These are phyloP conservation scores for Onychomys torridus DNA, from an alignment of 2,797 vertebrate species.

Conservation along the genomic window DNA sequence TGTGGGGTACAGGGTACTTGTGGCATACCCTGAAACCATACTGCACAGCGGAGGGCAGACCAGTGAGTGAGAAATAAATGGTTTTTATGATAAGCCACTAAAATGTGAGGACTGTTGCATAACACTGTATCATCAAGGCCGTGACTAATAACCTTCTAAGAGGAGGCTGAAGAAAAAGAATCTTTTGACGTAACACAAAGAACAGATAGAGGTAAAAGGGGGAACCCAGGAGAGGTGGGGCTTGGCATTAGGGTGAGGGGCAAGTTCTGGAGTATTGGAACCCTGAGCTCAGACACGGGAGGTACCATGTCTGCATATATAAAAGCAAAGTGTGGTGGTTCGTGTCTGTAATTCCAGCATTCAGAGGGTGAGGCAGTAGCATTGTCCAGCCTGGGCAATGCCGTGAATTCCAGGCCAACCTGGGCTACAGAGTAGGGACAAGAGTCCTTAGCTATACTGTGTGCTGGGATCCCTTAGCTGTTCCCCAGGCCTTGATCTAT, in stretches of 20 bases:
- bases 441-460: not conserved
- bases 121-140: not conserved
- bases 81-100: slow-evolving; percentile 22
- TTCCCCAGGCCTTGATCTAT: not conserved
- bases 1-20: not conserved
- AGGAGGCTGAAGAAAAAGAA: slow-evolving; percentile 31
- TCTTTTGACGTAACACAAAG: not conserved
- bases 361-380: not conserved
- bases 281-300: not conserved
- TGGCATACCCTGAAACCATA: not conserved
- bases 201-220: not conserved
- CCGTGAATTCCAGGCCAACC: not conserved
- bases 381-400: not conserved
- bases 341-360: not conserved
- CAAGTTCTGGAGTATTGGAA: rapidly evolving
- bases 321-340: not conserved
- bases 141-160: slow-evolving; percentile 26
- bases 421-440: not conserved
- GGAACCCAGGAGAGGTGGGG: not conserved
- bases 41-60: not conserved
- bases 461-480: not conserved
- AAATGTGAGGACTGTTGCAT: not conserved
- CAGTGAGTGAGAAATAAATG: not conserved
- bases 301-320: rapidly evolving
- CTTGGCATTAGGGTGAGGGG: not conserved